Conservation (phyloP, 2,113 vertebrate species). For the Passer domesticus region DNA sequence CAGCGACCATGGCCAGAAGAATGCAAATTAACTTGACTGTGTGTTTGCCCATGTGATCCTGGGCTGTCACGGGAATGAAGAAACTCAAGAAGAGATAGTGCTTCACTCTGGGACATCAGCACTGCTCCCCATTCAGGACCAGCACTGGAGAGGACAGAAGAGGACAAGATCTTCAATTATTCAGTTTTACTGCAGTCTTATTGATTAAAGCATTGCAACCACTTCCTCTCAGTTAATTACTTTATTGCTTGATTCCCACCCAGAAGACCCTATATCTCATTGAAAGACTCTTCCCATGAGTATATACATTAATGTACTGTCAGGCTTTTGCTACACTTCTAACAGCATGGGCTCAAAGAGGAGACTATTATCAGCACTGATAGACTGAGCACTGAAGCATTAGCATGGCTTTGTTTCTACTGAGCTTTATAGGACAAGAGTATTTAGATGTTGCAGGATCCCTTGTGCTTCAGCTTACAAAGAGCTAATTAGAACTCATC, state of each 20-base stretch:
- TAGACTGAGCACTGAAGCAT: background rate
- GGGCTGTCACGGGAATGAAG: background rate
- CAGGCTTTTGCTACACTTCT: background rate
- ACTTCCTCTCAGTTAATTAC: background rate
- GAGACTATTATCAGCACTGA: background rate
- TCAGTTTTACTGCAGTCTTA: background rate
- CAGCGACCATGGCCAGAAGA: background rate
- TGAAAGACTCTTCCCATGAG: background rate
- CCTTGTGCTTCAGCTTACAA: background rate
- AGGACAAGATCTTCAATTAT: background rate
- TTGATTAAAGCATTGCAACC: background rate
- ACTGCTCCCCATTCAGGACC: background rate
- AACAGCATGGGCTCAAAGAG: background rate
- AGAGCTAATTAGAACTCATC: background rate
- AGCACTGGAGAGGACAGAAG: background rate
- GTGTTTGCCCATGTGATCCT: background rate
- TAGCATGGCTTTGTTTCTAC: background rate
- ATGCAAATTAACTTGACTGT: background rate
- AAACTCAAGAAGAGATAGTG: background rate
- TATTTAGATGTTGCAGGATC: background rate
- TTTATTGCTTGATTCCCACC: background rate
- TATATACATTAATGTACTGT: background rate
- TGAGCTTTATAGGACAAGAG: background rate
- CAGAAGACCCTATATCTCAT: background rate
- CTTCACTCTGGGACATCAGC: background rate